Base-by-base conservation (phyloP, 1,140 invertebrate species). In the Coptotermes formosanus region DNA sequence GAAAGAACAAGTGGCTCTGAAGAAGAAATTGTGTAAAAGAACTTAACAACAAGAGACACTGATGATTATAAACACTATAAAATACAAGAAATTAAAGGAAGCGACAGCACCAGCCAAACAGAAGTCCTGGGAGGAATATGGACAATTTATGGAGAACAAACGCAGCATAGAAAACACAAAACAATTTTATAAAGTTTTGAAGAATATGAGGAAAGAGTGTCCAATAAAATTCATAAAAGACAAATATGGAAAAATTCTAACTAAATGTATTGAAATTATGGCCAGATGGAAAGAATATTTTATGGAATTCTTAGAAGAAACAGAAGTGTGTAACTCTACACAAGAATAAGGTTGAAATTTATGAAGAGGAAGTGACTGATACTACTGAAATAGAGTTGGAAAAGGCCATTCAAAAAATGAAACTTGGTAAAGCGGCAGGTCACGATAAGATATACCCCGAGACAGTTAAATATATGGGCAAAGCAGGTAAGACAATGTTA, bases 211-310 rank as follows among this genome's bases (percentile, higher is more conserved):
- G 25, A 82, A n/a, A 82, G 75, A 38, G 75, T 82, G 75, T 11
- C 75, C 75, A 11, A 30, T 82, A 82, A 82, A 82, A 25, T 82
- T 82, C 25, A 82, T 82, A 12, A 30, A n/a, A n/a, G 75, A 82
- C 25, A 82, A 82, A 38, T n/a, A 9, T 11, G 75, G 81, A n/a
- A 82, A 82, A 16, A 14, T 82, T 14, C n/a, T 82, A 82, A 82
- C 81, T 82, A n/a, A 43, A 16, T 2, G 38, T 32, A 32, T 2
- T n/a, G 14, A 43, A n/a, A 87, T 86, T 32, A 83, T 86, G 82
- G 59, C 82, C 38, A 82, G 81, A 83, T 87, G 87, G 55, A 82
- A 83, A 45, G 45, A 87, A 86, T 86, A 87, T 59, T 87, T 87
- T 45, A 55, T 75, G 44, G 87, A 86, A 64, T 25, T 87, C 8